Percentiles rank a stretch among this genome's conserved stretches.
phyloP scores from a whole-genome alignment of 1,140 invertebrate species.

The Matsumurasca onukii region DNA sequence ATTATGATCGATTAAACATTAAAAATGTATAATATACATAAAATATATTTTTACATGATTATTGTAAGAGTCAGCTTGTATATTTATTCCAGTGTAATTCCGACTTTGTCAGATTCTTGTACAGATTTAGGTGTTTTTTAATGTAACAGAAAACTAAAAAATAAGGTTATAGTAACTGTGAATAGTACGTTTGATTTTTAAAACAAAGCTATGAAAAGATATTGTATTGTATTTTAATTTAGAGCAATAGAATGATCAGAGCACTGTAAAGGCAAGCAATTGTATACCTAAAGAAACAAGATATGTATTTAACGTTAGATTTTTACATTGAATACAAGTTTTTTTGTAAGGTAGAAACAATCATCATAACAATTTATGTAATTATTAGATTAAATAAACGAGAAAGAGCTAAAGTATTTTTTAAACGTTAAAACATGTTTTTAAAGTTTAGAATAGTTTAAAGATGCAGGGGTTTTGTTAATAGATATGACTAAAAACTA shows the following conservation, averaged over 20 bases:
- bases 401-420: slow-evolving; percentile 22
- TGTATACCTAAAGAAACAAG: neutral
- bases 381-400: slow-evolving; percentile 18
- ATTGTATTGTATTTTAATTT: too few species aligned
- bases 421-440: slow-evolving; percentile 19
- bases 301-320: slow-evolving; percentile 21
- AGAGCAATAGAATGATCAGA: too few species aligned
- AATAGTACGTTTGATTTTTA: neutral
- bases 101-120: neutral
- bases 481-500: neutral
- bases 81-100: neutral
- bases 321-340: slow-evolving; percentile 24
- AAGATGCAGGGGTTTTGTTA: neutral
- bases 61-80: slow-evolving; percentile 8
- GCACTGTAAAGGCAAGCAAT: too few species aligned
- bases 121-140: slow-evolving; percentile 17
- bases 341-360: slow-evolving; percentile 18
- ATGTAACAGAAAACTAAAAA: slow-evolving; percentile 1
- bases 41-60: slow-evolving; percentile 7
- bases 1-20: too few species aligned
- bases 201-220: neutral
- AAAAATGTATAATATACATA: too few species aligned
- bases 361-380: neutral
- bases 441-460: slow-evolving; percentile 19
- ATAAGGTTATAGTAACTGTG: neutral